phyloP scores from a whole-genome alignment of 1,140 invertebrate genomes.

The Atta cephalotes region DNA sequence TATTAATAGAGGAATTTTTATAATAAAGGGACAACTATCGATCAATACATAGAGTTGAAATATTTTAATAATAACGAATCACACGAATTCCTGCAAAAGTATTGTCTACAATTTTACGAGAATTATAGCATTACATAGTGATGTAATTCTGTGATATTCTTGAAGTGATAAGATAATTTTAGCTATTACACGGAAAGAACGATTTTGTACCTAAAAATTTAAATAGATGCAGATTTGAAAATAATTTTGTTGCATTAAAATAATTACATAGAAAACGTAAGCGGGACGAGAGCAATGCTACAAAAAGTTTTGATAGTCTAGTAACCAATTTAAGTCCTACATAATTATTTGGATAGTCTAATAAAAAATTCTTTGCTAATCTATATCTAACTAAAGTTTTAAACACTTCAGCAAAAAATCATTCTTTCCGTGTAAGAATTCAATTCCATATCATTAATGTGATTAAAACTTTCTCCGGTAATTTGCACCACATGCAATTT shows the following conservation, averaged over 20 bases:
- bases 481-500: conserved; percentile 48
- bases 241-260: no score
- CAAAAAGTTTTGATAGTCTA: no score
- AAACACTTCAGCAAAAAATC: no score
- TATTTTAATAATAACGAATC: background rate
- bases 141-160: background rate
- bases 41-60: conserved; percentile 5
- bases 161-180: conserved; percentile 18
- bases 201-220: no score
- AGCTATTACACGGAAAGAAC: background rate
- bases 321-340: no score
- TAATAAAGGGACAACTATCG: background rate
- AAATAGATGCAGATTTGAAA: no score
- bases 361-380: no score
- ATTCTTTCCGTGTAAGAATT: background rate
- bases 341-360: no score
- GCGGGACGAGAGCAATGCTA: no score
- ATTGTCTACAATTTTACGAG: conserved; percentile 51
- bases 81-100: background rate
- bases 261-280: no score
- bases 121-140: conserved; percentile 44
- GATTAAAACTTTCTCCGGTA: conserved; percentile 40
- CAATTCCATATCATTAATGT: conserved; percentile 48
- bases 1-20: no score
- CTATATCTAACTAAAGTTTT: no score